Evolutionary conservation across 2,888 invertebrate genomes (phyloP), one percentile per base, ranked within the genome.

Genomic region (Andrena bucephala): DNA sequence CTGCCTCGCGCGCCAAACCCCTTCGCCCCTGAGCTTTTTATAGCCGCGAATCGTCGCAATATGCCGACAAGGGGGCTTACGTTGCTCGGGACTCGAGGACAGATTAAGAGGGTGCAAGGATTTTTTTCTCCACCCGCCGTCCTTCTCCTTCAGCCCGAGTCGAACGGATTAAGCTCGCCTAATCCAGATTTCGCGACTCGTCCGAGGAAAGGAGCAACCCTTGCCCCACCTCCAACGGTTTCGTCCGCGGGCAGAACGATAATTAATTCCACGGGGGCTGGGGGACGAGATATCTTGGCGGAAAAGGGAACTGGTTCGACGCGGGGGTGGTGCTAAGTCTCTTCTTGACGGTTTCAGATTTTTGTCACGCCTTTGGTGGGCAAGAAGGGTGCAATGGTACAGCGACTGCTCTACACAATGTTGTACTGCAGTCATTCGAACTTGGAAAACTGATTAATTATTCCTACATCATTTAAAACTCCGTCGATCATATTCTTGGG

Each of bases 31-130:
- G 86, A 91, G 90, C 42, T 93, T 94, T 93, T 94, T 93, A 93
- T 93, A 93, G 93, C 91, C 93, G 91, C 93, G 94, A 93, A 94
- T 94, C 92, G 92, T 87, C 89, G 93, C 93, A 94, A 93, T 94
- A 94, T 94, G 94, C 93, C 93, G 92, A 93, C 93, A 93, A 94
- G 91, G 90, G 42, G 91, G 91, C 90, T 93, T 93, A 93, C 92
- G 90, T 68, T 81, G 60, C 68, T 73, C 80, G 84, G 86, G 89
- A 89, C 87, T 88, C 85, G 87, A 89, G 89, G 84, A 89, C 88
- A 90, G 93, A 93, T 93, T 93, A 93, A 93, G 92, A 92, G 93
- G 92, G 92, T 91, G 91, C 89, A 84, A 88, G 88, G 83, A 86
- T 90, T 89, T 72, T 60, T 59, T 33, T 33, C 62, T 63, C 27